A percentile compares a stretch with the other conserved stretches of the same genome.
Evolutionary conservation across 2,888 invertebrate species (phyloP).

Genomic region (Cerceris rybyensis): DNA sequence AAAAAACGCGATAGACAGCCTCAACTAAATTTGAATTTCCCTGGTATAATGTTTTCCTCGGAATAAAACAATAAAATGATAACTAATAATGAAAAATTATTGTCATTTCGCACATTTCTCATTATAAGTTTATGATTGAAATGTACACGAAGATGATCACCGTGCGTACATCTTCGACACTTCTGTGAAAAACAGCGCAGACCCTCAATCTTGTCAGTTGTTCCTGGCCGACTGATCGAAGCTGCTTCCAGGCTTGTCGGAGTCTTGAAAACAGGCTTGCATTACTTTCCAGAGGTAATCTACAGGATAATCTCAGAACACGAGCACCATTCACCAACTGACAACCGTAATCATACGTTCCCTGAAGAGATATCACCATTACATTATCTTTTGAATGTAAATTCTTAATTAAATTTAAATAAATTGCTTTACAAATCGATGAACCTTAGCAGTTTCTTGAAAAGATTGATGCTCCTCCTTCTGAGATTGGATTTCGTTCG

Average conservation of each 20-base stretch:
- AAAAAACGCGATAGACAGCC: too few relatives aligned
- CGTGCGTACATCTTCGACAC: constrained; percentile 79
- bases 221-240: constrained; percentile 88
- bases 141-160: constrained; percentile 13
- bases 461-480: constrained; percentile 89
- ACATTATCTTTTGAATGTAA: neutral
- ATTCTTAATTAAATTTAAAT: neutral
- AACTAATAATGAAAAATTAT: neutral
- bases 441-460: constrained; percentile 90
- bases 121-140: too few relatives aligned
- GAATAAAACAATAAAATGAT: too few relatives aligned
- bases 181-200: constrained; percentile 89
- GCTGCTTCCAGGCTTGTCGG: constrained; percentile 87
- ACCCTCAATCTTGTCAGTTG: constrained; percentile 89
- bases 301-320: constrained; percentile 88
- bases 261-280: constrained; percentile 84
- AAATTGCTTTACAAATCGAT: neutral
- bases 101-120: neutral
- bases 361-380: constrained; percentile 82
- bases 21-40: too few relatives aligned
- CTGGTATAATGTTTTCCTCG: too few relatives aligned
- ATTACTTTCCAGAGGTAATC: constrained; percentile 85
- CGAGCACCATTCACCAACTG: constrained; percentile 90
- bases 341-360: constrained; percentile 91
- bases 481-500: constrained; percentile 88